These are phyloP conservation scores for Helostoma temminkii DNA, from an alignment of 2,797 vertebrate genomes.

Conservation along the genomic window DNA sequence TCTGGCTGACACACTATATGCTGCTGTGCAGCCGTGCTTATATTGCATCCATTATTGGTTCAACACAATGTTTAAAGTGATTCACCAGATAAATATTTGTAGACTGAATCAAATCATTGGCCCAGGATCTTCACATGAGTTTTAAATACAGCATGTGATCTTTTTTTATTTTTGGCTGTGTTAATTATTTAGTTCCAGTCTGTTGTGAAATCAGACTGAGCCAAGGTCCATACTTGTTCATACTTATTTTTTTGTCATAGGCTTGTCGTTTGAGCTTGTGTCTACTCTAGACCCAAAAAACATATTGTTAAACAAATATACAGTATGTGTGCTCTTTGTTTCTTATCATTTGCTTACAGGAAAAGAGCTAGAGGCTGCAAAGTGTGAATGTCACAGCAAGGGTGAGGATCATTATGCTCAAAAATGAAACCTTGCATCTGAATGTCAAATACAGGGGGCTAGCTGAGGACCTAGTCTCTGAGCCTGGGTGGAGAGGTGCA, in stretches of 20 bases:
- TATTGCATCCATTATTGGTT: constrained; percentile 53
- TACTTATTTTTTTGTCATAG: neutral
- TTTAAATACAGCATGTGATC: constrained; percentile 38
- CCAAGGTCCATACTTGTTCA: constrained; percentile 24
- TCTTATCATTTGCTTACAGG: constrained; percentile 56
- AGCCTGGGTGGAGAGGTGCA: constrained; percentile 67
- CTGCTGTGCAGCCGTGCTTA: constrained; percentile 56
- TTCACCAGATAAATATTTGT: constrained; percentile 58
- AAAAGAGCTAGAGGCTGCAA: constrained; percentile 34
- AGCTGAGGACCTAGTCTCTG: constrained; percentile 61
- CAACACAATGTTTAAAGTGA: constrained; percentile 41
- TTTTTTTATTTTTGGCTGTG: constrained; percentile 41
- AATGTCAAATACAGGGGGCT: constrained; percentile 72
- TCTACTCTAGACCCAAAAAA: constrained; percentile 20
- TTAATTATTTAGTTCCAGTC: constrained; percentile 37
- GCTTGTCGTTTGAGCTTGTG: constrained; percentile 33
- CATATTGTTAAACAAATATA: constrained; percentile 16
- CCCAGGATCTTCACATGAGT: constrained; percentile 27
- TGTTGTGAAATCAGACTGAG: constrained; percentile 47
- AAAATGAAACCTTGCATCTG: constrained; percentile 65
- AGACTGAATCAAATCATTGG: constrained; percentile 50
- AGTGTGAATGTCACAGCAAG: constrained; percentile 72
- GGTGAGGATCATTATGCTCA: constrained; percentile 70
- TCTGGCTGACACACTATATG: constrained; percentile 44
- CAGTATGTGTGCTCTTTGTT: constrained; percentile 37